phyloP scores from a whole-genome alignment of 2,888 invertebrate species.

The Eutolmus rufibarbis region DNA sequence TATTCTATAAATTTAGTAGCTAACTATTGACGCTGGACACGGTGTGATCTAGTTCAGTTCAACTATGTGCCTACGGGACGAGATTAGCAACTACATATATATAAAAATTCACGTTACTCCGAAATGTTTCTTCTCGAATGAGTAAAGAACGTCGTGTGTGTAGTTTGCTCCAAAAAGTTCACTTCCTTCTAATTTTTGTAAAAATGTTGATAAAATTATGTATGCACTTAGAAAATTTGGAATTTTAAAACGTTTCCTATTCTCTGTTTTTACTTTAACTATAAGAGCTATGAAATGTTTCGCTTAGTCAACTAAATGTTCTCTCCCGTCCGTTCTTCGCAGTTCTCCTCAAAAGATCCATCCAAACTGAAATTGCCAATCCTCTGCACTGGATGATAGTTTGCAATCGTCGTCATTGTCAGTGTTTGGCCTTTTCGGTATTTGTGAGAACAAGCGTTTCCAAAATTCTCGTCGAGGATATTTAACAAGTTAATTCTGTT shows the following conservation, averaged over 20 bases:
- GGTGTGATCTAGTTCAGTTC: background rate
- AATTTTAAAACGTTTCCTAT: conserved; percentile 23
- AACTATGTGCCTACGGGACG: conserved; percentile 13
- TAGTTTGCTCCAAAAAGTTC: background rate
- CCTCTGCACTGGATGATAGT: background rate
- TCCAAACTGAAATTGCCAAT: background rate
- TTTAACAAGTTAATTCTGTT: conserved; percentile 21
- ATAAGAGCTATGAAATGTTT: conserved; percentile 27
- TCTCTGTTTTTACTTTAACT: background rate
- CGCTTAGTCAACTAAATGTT: conserved; percentile 19
- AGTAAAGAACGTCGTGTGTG: background rate
- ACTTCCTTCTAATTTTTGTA: background rate
- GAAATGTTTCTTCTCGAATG: background rate
- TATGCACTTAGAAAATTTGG: conserved; percentile 21
- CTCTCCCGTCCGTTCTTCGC: background rate
- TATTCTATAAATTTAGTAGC: background rate
- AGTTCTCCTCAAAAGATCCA: background rate
- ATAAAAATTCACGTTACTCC: conserved; percentile 11
- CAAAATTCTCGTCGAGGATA: background rate
- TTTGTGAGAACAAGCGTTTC: background rate
- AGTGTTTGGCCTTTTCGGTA: background rate
- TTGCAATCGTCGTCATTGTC: background rate
- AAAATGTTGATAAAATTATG: conserved; percentile 29
- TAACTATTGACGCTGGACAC: background rate
- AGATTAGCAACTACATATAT: conserved; percentile 4